These are phyloP conservation scores for Neolamprologus sp. DNA, from an alignment of 2,113 vertebrate genomes.

Conservation along the genomic window DNA sequence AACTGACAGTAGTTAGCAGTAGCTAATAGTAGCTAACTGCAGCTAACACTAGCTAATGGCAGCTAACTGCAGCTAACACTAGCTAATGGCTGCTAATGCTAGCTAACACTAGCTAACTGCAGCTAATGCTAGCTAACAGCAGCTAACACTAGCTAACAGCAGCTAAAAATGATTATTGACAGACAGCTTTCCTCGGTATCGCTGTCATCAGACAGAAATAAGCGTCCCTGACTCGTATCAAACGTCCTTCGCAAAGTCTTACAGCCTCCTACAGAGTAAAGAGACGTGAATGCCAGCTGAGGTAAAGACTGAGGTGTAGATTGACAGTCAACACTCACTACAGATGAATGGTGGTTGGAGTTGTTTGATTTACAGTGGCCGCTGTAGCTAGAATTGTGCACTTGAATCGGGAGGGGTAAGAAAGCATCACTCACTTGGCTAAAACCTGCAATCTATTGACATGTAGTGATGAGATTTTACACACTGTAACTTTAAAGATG, in stretches of 20 bases:
- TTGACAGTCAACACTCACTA: not conserved
- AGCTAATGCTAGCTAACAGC: rapidly evolving
- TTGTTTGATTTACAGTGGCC: not conserved
- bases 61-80: rapidly evolving
- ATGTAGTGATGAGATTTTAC: not conserved
- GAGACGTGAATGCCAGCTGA: not conserved
- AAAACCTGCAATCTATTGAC: not conserved
- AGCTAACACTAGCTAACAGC: not conserved
- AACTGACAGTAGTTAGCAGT: rapidly evolving
- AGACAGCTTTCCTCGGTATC: not conserved
- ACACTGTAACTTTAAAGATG: not conserved
- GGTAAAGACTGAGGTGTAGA: not conserved
- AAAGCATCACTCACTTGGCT: not conserved
- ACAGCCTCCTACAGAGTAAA: not conserved
- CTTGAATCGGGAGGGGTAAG: rapidly evolving
- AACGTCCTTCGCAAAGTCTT: rapidly evolving
- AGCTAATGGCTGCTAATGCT: rapidly evolving
- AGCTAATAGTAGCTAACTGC: rapidly evolving
- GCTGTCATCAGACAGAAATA: not conserved
- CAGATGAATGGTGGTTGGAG: not conserved
- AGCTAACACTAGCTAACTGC: rapidly evolving
- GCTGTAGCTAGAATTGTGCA: not conserved
- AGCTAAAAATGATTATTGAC: not conserved
- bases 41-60: rapidly evolving
- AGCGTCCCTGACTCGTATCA: not conserved